phyloP scores from a whole-genome alignment of 2,888 invertebrate genomes.

The Chymomyza fuscimana region DNA sequence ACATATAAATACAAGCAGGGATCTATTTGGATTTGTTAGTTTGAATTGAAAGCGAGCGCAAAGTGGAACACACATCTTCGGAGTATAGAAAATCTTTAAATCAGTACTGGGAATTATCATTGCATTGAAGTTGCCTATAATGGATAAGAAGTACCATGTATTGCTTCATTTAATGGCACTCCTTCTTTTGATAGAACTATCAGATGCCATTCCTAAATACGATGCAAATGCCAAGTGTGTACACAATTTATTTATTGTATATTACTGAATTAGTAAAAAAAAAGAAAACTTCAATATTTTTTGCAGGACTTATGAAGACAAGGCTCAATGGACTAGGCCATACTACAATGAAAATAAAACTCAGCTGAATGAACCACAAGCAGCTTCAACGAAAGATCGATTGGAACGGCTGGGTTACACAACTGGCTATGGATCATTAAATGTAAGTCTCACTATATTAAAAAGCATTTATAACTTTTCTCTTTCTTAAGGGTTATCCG shows the following conservation, averaged over 20 bases:
- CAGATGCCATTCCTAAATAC: conserved; percentile 60
- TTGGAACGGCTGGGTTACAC: conserved; percentile 78
- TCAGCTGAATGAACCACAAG: conserved; percentile 63
- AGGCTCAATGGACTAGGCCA: conserved; percentile 72
- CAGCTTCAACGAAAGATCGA: conserved; percentile 76
- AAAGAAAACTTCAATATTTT: neutral
- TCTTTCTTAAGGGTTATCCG: conserved; percentile 77
- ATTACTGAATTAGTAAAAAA: neutral
- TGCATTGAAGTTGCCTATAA: conserved; percentile 21
- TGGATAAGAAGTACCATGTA: conserved; percentile 46
- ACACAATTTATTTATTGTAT: neutral
- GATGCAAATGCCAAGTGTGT: conserved; percentile 63
- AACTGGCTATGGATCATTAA: conserved; percentile 78
- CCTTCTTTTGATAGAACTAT: conserved; percentile 36
- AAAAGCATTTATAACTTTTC: neutral
- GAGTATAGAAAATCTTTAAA: neutral
- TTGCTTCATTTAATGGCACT: conserved; percentile 31
- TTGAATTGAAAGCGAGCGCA: conserved; percentile 29
- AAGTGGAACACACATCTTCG: neutral
- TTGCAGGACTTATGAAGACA: conserved; percentile 61
- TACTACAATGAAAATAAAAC: conserved; percentile 76
- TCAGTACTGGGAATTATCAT: neutral
- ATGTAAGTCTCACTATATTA: conserved; percentile 60
- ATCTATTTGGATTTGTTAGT: conserved; percentile 50
- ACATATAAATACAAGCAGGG: conserved; percentile 51